These are phyloP conservation scores for Bubo scandiacus DNA, from an alignment of 2,113 vertebrate species.

Conservation along the genomic window DNA sequence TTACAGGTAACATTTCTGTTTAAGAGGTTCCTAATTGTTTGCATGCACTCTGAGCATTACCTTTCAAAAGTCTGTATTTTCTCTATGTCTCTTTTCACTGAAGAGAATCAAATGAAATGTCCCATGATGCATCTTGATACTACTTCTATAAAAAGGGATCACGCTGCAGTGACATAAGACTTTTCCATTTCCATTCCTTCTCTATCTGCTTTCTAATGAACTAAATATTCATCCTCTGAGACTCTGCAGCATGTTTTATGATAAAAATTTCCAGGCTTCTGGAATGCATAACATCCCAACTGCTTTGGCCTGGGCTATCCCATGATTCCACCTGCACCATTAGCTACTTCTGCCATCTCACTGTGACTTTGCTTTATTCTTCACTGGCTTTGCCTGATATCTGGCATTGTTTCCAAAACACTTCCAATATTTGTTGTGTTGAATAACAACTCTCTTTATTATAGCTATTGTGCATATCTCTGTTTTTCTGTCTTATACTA, in stretches of 20 bases:
- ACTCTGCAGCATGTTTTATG: neutral
- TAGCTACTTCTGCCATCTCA: neutral
- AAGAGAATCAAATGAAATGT: neutral
- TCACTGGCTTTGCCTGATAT: neutral
- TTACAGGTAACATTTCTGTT: neutral
- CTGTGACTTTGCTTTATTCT: neutral
- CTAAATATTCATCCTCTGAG: neutral
- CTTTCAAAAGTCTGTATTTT: neutral
- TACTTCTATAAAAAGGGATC: neutral
- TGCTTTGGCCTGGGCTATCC: neutral
- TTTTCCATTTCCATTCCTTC: neutral
- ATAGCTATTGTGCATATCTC: neutral
- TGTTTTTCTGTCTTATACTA: neutral
- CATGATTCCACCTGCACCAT: neutral
- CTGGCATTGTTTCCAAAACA: neutral
- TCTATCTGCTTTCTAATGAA: neutral
- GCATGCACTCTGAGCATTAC: neutral
- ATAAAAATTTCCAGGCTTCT: neutral
- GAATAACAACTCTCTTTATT: neutral
- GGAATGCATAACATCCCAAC: neutral
- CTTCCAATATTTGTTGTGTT: neutral
- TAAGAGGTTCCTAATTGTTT: neutral
- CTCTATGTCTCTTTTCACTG: neutral
- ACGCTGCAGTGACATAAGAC: neutral
- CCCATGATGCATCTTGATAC: neutral